phyloP scores from a whole-genome alignment of 2,797 vertebrate species.

The Spea hammondii region DNA sequence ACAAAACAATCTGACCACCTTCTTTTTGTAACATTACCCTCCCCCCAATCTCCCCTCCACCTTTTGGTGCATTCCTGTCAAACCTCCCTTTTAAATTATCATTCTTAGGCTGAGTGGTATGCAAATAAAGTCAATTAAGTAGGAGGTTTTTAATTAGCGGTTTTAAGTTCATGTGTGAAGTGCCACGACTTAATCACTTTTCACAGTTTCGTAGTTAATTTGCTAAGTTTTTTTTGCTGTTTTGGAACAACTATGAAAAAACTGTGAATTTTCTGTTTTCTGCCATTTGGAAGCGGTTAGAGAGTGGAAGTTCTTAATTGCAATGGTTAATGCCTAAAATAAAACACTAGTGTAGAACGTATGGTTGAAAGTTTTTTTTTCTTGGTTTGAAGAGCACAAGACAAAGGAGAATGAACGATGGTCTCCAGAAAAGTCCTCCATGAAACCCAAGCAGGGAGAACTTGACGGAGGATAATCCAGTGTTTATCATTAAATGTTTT shows the following conservation, averaged over 20 bases:
- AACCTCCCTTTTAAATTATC: slow-evolving; percentile 54
- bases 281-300: background rate
- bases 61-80: slow-evolving; percentile 53
- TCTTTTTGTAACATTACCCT: slow-evolving; percentile 48
- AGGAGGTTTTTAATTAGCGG: slow-evolving; percentile 82
- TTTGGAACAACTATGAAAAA: slow-evolving; percentile 68
- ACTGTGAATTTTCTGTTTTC: slow-evolving; percentile 65
- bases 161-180: slow-evolving; percentile 81
- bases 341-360: too few relatives aligned
- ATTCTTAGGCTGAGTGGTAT: slow-evolving; percentile 72
- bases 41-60: slow-evolving; percentile 23
- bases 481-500: slow-evolving; percentile 1
- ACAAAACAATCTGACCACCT: background rate
- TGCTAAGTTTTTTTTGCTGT: slow-evolving; percentile 66
- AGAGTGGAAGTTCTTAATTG: too few relatives aligned
- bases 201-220: slow-evolving; percentile 81
- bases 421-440: too few relatives aligned
- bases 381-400: too few relatives aligned
- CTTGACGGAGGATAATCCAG: too few relatives aligned
- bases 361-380: too few relatives aligned
- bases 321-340: too few relatives aligned
- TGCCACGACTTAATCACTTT: slow-evolving; percentile 77
- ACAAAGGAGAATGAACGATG: too few relatives aligned
- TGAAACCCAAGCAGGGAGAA: background rate
- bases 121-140: slow-evolving; percentile 85